Evolutionary conservation across 2,797 vertebrate species (phyloP), one percentile per base, ranked within the genome.

Genomic region (Orientallactaga sibirica): DNA sequence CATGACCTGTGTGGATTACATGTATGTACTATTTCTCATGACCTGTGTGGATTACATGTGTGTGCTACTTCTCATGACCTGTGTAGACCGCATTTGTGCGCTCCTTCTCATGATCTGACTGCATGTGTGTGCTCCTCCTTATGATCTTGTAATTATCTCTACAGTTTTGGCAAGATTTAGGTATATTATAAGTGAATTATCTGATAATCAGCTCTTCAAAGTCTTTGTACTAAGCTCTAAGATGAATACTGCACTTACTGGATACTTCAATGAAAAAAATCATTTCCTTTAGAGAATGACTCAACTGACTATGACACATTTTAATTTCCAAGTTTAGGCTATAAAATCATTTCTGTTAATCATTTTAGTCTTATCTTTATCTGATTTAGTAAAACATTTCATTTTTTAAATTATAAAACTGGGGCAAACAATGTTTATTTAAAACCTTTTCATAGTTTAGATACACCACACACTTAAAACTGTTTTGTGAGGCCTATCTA

Each of bases 81-180:
- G 7, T 48, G 48, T 48, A 10, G 3, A n/a, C 8, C 8, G 66
- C 0, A 0, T 22, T 55, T 33, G 37, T 77, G 52, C 24, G 6
- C 93, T 62, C 6, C 43, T 92, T 94, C 92, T 90, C 70, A 24
- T 88, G 93, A 79, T 85, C 19, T 43, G 3, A n/a, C 12, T 11
- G 70, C 0, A 0, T 22, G 62, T 33, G 48, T 77, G 52, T 27
- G 7, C 93, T 62, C 5, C 93, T 62, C 5, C 92, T 90, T 67
- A 20, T 88, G 93, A 79, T 74, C 74, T 86, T 16, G 62, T 25
- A 91, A 20, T 82, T 90, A 77, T 84, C 73, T 86, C 88, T 93
- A 84, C 76, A 90, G 66, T 24, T 95, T 84, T 95, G 95, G 6
- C 93, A 95, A 96, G 92, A 90, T 15, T 55, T 71, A 95, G 95